Evolutionary conservation across 2,888 invertebrate genomes (phyloP).

Genomic region (Sabatieria punctata): DNA sequence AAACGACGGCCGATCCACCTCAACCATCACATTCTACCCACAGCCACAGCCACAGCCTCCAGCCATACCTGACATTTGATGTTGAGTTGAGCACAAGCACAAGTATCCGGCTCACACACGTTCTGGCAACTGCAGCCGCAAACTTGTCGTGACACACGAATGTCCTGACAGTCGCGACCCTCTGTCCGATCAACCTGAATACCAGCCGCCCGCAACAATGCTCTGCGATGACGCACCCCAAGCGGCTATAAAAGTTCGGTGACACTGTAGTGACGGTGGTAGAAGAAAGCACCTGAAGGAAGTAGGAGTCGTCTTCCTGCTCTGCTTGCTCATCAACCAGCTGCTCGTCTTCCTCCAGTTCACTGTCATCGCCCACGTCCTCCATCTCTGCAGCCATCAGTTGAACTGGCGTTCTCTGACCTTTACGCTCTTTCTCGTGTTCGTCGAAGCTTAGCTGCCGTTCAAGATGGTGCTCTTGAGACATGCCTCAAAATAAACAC

Average conservation of each 20-base stretch:
- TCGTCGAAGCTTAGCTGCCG: conserved; percentile 65
- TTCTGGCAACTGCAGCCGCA: conserved; percentile 74
- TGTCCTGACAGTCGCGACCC: conserved; percentile 37
- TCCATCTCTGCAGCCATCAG: background rate
- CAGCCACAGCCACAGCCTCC: background rate
- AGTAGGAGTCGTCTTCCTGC: conserved; percentile 29
- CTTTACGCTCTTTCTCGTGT: conserved; percentile 71
- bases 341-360: conserved; percentile 14
- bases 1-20: conserved; percentile 81
- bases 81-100: conserved; percentile 78
- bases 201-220: conserved; percentile 1
- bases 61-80: conserved; percentile 68
- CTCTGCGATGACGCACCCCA: conserved; percentile 3
- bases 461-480: conserved; percentile 45
- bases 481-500: conserved; percentile 51
- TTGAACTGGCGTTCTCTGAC: too few species aligned
- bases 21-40: conserved; percentile 9
- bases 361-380: conserved; percentile 1
- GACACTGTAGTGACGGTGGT: background rate
- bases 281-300: conserved; percentile 17
- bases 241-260: conserved; percentile 8
- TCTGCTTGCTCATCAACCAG: conserved; percentile 26
- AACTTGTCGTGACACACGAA: conserved; percentile 32
- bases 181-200: background rate
- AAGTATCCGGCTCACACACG: conserved; percentile 85